Evolutionary conservation across 2,113 vertebrate genomes (phyloP).

Genomic region (Willisornis vidua): DNA sequence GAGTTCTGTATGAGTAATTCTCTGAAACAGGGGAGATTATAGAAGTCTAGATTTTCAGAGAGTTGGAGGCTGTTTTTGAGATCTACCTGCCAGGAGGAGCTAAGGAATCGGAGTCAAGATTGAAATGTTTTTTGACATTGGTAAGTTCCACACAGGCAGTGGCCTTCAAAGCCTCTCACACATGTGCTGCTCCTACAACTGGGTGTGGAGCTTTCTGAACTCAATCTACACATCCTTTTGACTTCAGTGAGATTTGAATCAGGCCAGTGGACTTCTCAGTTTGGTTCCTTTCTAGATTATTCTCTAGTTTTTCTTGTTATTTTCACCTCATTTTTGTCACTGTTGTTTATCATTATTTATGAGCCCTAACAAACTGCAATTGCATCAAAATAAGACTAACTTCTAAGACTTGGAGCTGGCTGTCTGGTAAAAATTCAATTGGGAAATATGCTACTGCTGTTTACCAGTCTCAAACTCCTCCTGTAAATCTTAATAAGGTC

Average conservation of each 20-base stretch:
- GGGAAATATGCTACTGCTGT: neutral
- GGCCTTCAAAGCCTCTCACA: neutral
- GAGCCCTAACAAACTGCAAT: neutral
- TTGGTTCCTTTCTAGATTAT: neutral
- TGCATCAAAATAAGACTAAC: slow-evolving; percentile 36
- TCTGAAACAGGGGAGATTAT: neutral
- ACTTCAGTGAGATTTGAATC: neutral
- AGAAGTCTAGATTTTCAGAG: neutral
- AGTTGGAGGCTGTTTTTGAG: neutral
- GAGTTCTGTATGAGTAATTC: neutral
- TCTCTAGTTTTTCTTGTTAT: neutral
- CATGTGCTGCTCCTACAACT: neutral
- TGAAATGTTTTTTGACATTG: neutral
- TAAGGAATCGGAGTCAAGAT: neutral
- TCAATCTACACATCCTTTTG: neutral
- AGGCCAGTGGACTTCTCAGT: neutral
- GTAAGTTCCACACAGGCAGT: neutral
- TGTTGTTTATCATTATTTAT: slow-evolving; percentile 44
- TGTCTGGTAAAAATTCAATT: slow-evolving; percentile 20
- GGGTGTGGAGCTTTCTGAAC: neutral
- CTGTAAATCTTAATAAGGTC: slow-evolving; percentile 52
- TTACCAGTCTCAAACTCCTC: slow-evolving; percentile 8
- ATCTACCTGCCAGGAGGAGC: neutral
- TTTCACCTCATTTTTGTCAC: neutral
- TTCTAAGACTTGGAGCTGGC: neutral